phyloP scores from a whole-genome alignment of 2,113 vertebrate species.

The Tautogolabrus adspersus region DNA sequence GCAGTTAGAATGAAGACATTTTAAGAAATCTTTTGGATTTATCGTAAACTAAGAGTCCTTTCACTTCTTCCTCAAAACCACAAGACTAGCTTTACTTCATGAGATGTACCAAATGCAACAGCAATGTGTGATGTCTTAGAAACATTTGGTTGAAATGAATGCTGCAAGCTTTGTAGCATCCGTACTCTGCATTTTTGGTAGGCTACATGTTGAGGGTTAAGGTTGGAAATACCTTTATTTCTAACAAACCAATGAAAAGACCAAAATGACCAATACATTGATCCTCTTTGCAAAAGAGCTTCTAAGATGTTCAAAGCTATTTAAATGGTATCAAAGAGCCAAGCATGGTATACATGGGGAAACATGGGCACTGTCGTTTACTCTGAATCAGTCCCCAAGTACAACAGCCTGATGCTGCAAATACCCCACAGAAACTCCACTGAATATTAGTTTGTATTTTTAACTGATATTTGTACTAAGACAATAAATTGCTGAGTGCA shows the following conservation, averaged over 20 bases:
- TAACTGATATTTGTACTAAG: too few relatives aligned
- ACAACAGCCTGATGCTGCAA: background rate
- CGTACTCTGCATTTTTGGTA: background rate
- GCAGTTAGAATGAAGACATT: slow-evolving; percentile 35
- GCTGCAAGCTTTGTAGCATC: slow-evolving; percentile 3
- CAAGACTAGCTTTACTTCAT: slow-evolving; percentile 13
- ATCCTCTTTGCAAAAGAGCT: too few relatives aligned
- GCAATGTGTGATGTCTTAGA: slow-evolving; percentile 27
- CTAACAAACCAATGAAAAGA: background rate
- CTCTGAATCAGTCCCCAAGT: background rate
- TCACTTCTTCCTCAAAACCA: slow-evolving; percentile 33
- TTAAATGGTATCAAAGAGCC: too few relatives aligned
- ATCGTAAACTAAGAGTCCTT: slow-evolving; percentile 41
- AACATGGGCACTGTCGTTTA: background rate
- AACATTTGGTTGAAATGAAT: slow-evolving; percentile 16
- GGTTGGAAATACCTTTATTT: background rate
- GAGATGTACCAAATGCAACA: slow-evolving; percentile 35
- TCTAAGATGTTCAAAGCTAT: too few relatives aligned
- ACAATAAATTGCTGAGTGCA: too few relatives aligned
- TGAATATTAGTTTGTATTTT: too few relatives aligned
- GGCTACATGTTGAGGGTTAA: background rate
- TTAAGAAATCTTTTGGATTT: slow-evolving; percentile 29
- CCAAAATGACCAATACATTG: background rate
- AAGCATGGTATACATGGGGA: too few relatives aligned
- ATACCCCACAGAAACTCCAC: background rate